Evolutionary conservation across 1,140 invertebrate genomes (phyloP).

Genomic region (Ceratina calcarata): DNA sequence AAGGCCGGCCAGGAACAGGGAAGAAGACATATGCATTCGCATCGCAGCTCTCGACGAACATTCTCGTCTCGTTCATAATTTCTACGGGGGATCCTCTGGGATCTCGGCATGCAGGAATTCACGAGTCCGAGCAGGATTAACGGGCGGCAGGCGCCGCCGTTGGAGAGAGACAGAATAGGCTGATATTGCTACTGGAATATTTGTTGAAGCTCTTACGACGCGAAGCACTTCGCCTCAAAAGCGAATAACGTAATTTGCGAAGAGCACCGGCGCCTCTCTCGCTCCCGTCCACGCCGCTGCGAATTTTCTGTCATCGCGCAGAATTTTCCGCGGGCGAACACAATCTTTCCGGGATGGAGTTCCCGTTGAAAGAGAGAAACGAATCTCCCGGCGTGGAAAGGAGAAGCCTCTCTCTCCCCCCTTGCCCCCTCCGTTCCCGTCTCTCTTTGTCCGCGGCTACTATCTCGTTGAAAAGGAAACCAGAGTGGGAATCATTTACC

Average conservation of each 20-base stretch:
- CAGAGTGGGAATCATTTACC: conserved; percentile 4
- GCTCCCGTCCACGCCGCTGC: neutral
- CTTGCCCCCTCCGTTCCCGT: neutral
- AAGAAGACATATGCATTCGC: conserved; percentile 16
- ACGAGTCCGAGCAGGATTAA: conserved; percentile 49
- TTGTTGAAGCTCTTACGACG: conserved; percentile 50
- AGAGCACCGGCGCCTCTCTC: neutral
- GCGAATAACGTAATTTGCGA: conserved; percentile 53
- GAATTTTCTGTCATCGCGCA: conserved; percentile 34
- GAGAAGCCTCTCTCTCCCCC: neutral
- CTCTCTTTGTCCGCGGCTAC: too few relatives aligned
- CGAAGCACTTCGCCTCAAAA: conserved; percentile 49
- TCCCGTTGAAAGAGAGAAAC: conserved; percentile 15
- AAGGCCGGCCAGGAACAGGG: neutral
- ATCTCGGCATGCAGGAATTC: conserved; percentile 42
- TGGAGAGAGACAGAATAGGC: conserved; percentile 20
- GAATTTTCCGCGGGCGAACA: conserved; percentile 26
- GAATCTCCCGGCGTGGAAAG: neutral
- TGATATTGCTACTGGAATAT: conserved; percentile 55
- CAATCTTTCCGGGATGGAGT: conserved; percentile 23
- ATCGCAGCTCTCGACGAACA: conserved; percentile 27
- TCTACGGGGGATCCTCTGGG: conserved; percentile 32
- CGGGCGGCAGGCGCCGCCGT: neutral
- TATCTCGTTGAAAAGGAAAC: conserved; percentile 6
- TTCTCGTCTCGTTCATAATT: conserved; percentile 48